Percentiles rank a stretch among this genome's conserved stretches.
Evolutionary conservation across 1,140 invertebrate species (phyloP).

Genomic region (Ctenoplectra terminalis): DNA sequence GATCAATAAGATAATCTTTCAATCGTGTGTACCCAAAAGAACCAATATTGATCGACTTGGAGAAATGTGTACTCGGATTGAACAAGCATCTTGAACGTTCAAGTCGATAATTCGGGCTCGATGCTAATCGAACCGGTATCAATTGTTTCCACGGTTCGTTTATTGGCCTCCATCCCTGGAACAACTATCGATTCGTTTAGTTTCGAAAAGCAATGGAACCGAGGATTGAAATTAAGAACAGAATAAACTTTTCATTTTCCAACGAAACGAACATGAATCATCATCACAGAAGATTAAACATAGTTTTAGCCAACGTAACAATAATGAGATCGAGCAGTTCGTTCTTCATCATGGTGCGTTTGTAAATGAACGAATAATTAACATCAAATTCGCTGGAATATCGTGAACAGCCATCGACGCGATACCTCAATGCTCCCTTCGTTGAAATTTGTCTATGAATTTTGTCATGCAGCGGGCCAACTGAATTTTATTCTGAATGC

Average conservation of each 20-base stretch:
- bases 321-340: slow-evolving; percentile 34
- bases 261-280: not conserved
- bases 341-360: slow-evolving; percentile 43
- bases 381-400: slow-evolving; percentile 49
- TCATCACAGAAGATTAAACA: slow-evolving; percentile 6
- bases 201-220: not conserved
- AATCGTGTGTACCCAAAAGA: not conserved
- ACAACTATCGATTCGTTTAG: not conserved
- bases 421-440: not conserved
- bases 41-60: not conserved
- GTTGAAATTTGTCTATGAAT: slow-evolving; percentile 47
- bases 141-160: not conserved
- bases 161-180: not conserved
- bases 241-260: slow-evolving; percentile 21
- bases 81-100: slow-evolving; percentile 7
- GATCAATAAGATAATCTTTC: not conserved
- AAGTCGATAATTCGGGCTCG: not conserved
- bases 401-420: slow-evolving; percentile 38
- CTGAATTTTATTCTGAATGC: slow-evolving; percentile 39
- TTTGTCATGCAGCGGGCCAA: slow-evolving; percentile 19
- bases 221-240: not conserved
- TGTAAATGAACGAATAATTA: slow-evolving; percentile 51
- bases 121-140: slow-evolving; percentile 9
- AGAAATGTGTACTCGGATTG: not conserved
- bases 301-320: slow-evolving; percentile 18